These are phyloP conservation scores for Aphis craccivora DNA, from an alignment of 1,140 invertebrate species.

Conservation along the genomic window DNA sequence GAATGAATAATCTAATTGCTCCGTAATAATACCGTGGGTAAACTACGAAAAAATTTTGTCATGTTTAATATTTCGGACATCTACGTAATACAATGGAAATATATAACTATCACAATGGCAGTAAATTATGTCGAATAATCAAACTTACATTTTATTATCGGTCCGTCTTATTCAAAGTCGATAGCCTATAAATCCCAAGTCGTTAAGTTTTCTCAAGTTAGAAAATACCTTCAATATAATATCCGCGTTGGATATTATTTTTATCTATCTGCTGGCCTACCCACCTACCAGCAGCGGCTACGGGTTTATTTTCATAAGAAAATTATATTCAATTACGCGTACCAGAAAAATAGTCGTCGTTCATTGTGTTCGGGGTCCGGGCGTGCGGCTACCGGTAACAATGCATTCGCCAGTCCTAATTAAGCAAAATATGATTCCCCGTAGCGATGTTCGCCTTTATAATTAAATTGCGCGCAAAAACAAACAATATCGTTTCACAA, in stretches of 20 bases:
- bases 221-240: neutral
- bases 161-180: neutral
- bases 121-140: neutral
- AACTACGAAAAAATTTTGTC: neutral
- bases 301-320: neutral
- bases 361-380: neutral
- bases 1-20: neutral
- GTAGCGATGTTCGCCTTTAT: slow-evolving; percentile 7
- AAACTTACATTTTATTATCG: neutral
- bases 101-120: neutral
- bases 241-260: neutral
- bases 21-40: neutral
- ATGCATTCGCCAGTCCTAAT: slow-evolving; percentile 33
- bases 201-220: neutral
- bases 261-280: neutral
- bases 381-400: slow-evolving; percentile 26
- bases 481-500: slow-evolving; percentile 42
- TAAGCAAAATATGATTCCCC: slow-evolving; percentile 11
- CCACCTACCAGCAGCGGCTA: neutral
- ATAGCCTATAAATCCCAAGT: neutral
- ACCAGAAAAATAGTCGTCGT: neutral
- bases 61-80: neutral
- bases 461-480: slow-evolving; percentile 36
- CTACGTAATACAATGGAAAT: neutral
- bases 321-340: slow-evolving; percentile 18